Evolutionary conservation across 2,797 vertebrate species (phyloP).

Genomic region (Channa striata): DNA sequence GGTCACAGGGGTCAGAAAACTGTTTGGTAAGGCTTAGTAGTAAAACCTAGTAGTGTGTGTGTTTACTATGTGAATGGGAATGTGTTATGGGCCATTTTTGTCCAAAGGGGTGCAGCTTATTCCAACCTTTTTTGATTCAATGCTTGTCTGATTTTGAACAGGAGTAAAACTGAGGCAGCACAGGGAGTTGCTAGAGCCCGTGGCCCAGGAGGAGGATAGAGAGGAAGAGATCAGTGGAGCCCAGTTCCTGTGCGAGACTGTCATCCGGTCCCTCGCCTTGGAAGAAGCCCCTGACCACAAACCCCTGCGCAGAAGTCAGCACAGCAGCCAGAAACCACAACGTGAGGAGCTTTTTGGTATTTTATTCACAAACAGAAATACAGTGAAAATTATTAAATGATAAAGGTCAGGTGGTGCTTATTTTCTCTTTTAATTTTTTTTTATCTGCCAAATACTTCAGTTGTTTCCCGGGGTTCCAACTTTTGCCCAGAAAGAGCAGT

Average conservation of each 20-base stretch:
- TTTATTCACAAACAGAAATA: not conserved
- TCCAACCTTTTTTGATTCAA: not conserved
- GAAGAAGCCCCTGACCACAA: slow-evolving; percentile 96
- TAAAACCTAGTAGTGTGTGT: not conserved
- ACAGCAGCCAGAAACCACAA: slow-evolving; percentile 64
- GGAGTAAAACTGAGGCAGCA: slow-evolving; percentile 70
- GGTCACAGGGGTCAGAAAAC: slow-evolving; percentile 81
- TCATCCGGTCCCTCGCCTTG: slow-evolving; percentile 95
- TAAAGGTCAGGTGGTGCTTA: not conserved
- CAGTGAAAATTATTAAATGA: too few species aligned
- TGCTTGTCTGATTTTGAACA: slow-evolving; percentile 44
- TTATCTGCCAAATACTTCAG: slow-evolving; percentile 22
- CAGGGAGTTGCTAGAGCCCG: slow-evolving; percentile 73
- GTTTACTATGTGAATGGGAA: not conserved
- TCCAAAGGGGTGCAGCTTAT: not conserved
- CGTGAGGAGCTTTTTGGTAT: slow-evolving; percentile 83
- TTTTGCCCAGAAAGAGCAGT: slow-evolving; percentile 60
- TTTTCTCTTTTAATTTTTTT: not conserved
- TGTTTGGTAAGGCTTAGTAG: slow-evolving; percentile 84
- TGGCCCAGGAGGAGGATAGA: slow-evolving; percentile 85
- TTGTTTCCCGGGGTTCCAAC: slow-evolving; percentile 60
- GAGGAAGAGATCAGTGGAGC: slow-evolving; percentile 98
- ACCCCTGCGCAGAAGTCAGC: slow-evolving; percentile 83
- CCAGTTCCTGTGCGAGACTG: slow-evolving; percentile 98
- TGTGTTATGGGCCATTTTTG: not conserved